Base-by-base conservation (phyloP, 2,888 invertebrate species). In the Erebia epiphron region DNA sequence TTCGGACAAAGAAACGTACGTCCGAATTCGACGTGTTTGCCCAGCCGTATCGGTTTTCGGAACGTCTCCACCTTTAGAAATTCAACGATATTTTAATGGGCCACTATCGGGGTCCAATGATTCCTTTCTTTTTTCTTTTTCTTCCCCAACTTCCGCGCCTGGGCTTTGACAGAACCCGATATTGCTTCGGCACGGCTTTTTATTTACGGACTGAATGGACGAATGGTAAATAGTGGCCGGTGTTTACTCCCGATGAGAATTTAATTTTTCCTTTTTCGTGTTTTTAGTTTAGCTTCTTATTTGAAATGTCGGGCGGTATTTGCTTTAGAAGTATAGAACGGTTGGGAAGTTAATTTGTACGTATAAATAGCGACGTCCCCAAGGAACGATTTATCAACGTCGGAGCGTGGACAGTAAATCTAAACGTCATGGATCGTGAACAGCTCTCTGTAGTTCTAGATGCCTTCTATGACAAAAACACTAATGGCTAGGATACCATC, bases 41-140 rank as follows among this genome's bases (percentile, higher is more conserved):
- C 16, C 54, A 10, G 54, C 54, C 18, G 16, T 72, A 72, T 73
- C 71, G 62, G 62, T 49, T 70, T 72, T 68, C 63, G 63, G 65
- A 60, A 70, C 58, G 72, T 68, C 70, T 63, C 56, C 52, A 71
- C 71, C 68, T 72, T 91, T 89, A 90, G 87, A 84, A 90, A 90
- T 89, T 90, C 90, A 88, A 91, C 90, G 88, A 90, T 91, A 89
- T 91, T 92, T 92, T 92, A 92, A 92, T 92, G 89, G 89, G 90
- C 89, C 88, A 88, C 90, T 91, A 91, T 91, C 87, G 88, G 77
- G 83, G 83, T 83, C 87, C 82, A 87, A 86, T 88, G 86, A 86
- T 88, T 82, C 86, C 54, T 54, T 54, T 11, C 18, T 16, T 54
- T 54, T 80, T 79, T 62, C 16, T 62, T 49, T 49, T 46, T 46